phyloP scores from a whole-genome alignment of 2,113 vertebrate genomes.

The Hucho hucho region DNA sequence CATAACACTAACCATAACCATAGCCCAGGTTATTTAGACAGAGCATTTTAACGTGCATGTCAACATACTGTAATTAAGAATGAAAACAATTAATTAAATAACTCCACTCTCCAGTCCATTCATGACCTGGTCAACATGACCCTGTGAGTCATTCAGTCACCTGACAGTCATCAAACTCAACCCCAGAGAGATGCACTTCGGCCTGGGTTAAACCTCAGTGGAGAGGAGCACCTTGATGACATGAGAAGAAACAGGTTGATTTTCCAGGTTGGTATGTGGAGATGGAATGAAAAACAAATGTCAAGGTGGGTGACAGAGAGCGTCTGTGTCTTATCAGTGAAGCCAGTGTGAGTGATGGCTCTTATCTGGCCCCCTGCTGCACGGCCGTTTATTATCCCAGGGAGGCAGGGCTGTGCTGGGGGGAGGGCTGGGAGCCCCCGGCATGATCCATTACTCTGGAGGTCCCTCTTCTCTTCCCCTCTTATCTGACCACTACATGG shows the following conservation, averaged over 20 bases:
- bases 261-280: constrained; percentile 66
- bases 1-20: too few relatives aligned
- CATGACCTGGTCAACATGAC: constrained; percentile 51
- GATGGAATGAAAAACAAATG: constrained; percentile 78
- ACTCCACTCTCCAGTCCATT: constrained; percentile 41
- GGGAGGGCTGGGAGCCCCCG: constrained; percentile 63
- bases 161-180: constrained; percentile 65
- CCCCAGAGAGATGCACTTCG: constrained; percentile 61
- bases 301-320: constrained; percentile 73
- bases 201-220: constrained; percentile 54
- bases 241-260: constrained; percentile 75
- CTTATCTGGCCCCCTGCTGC: constrained; percentile 74
- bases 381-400: constrained; percentile 74
- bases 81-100: constrained; percentile 26
- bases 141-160: constrained; percentile 51
- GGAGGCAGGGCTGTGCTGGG: constrained; percentile 71
- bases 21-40: not conserved
- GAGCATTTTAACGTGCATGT: not conserved
- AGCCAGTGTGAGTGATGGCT: constrained; percentile 73
- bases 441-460: constrained; percentile 72
- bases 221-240: constrained; percentile 43
- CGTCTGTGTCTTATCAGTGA: constrained; percentile 76
- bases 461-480: constrained; percentile 58
- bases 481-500: constrained; percentile 72
- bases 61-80: constrained; percentile 24